phyloP scores from a whole-genome alignment of 2,113 vertebrate genomes.

The Chlamydotis undulata region DNA sequence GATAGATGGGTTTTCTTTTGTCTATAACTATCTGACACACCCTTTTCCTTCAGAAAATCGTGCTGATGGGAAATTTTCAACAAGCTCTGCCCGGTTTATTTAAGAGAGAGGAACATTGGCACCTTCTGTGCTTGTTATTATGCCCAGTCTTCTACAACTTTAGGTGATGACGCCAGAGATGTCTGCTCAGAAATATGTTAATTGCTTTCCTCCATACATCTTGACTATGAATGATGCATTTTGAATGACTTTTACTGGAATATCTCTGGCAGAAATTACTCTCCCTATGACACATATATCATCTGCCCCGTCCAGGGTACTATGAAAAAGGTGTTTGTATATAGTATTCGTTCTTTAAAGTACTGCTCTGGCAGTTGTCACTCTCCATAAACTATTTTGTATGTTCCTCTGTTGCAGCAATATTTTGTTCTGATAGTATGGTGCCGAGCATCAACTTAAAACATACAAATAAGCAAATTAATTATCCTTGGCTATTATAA shows the following conservation, averaged over 20 bases:
- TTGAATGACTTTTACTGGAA: background rate
- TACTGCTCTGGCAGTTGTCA: background rate
- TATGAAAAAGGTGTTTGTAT: background rate
- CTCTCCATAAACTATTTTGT: background rate
- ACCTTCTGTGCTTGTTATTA: constrained; percentile 17
- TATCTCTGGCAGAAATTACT: background rate
- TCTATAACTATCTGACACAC: background rate
- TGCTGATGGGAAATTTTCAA: background rate
- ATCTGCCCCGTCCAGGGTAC: background rate
- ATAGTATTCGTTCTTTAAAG: background rate
- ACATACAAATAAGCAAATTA: background rate
- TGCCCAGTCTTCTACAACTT: background rate
- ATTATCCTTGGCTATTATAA: background rate
- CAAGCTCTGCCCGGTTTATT: background rate
- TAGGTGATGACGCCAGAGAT: background rate
- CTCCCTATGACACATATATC: background rate
- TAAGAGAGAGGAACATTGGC: background rate
- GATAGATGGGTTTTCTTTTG: background rate
- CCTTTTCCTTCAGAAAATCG: background rate
- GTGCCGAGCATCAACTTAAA: background rate
- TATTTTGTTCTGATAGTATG: background rate
- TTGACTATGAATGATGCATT: background rate
- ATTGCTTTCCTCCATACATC: background rate
- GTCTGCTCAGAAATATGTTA: background rate
- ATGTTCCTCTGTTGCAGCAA: background rate